These are phyloP conservation scores for Cataglyphis albicans DNA, from an alignment of 2,888 invertebrate species.

Conservation along the genomic window DNA sequence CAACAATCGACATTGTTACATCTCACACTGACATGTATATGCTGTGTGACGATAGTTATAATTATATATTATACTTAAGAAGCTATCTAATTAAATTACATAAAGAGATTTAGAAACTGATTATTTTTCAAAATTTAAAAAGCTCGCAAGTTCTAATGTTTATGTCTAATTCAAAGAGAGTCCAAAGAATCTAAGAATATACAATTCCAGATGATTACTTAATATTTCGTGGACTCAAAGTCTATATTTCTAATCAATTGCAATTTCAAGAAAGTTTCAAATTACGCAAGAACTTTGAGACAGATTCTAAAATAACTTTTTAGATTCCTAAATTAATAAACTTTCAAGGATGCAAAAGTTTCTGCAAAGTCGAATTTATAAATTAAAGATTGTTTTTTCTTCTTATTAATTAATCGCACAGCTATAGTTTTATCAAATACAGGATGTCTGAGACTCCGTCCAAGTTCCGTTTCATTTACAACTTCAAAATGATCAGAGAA, in stretches of 20 bases:
- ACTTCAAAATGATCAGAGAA: slow-evolving; percentile 13
- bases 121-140: slow-evolving; percentile 4
- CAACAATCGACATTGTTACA: slow-evolving; percentile 57
- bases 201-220: not conserved
- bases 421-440: not conserved
- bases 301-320: not conserved
- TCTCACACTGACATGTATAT: slow-evolving; percentile 1
- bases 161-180: slow-evolving; percentile 13
- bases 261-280: slow-evolving; percentile 22
- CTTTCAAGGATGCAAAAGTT: not conserved
- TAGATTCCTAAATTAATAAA: not conserved
- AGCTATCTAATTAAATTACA: slow-evolving; percentile 24
- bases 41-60: slow-evolving; percentile 43
- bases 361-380: not conserved
- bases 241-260: not conserved
- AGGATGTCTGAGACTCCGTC: not conserved
- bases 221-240: not conserved
- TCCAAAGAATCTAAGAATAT: not conserved
- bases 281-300: not conserved
- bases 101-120: slow-evolving; percentile 14
- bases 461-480: not conserved
- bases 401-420: not conserved
- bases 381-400: slow-evolving; percentile 6
- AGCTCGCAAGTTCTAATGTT: slow-evolving; percentile 5
- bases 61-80: slow-evolving; percentile 42